Base-by-base conservation (phyloP, 92 coral and sea anemone species). In the Palythoa grandiflora region DNA sequence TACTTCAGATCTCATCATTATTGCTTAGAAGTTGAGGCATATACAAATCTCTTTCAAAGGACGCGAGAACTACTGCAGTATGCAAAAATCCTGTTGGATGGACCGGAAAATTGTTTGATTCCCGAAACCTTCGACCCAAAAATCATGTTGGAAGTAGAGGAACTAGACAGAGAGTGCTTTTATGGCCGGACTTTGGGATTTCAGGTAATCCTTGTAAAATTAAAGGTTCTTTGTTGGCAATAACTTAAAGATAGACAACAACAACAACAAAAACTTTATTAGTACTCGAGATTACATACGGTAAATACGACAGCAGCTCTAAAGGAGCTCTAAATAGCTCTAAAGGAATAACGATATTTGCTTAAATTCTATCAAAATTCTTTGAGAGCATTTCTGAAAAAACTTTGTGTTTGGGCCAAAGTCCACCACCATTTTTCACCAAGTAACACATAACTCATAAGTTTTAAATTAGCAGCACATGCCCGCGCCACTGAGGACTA, bases 181-280 rank as follows among this genome's bases (percentile, higher is more conserved):
- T 97, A 97, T 76, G 99, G 98, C 5, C 89, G 99, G 52, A 93
- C 98, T 1, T 91, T 97, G 12, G 99, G 99, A 21, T 97, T 97
- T 90, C 99, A 97, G 95, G 99, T 97, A 44, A 86, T 90, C 17
- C 39, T 57, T 47, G 54, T 19, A 14, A 19, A 15, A 38, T 37
- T 37, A 5, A 78, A 61, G 51, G 52, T 38, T 6, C 15, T 37
- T 37, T 77, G 13, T 39, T n/a, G 14, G 17, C 13, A 77, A 15
- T 21, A 15, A 11, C 6, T 20, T 47, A 36, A 14, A 48, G 19
- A 79, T 1, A 53, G 50, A 37, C 28, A 28, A 28, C 28, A 28
- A 28, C 28, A 28, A 28, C 28, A 28, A 28, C 0, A 28, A 28
- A 28, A 28, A 28, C 28, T 3, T 1, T 44, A 2, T 5, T 44